Base-by-base conservation (phyloP, 2,888 invertebrate species). In the Cyclophora albipunctata region DNA sequence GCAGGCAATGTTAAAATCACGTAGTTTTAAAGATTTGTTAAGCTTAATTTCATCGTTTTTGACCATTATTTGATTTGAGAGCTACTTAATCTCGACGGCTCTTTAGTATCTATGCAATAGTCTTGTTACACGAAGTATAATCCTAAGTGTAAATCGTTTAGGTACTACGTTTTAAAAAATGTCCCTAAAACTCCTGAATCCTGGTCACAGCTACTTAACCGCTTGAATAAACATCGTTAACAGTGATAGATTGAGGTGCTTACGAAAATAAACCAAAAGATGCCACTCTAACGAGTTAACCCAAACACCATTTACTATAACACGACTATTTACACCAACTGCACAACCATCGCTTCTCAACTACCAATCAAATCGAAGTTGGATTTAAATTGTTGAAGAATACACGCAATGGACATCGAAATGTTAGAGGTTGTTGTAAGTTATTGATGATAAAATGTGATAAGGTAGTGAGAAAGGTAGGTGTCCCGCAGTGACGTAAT, bases 181-280 rank as follows among this genome's bases (percentile, higher is more conserved):
- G 20, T 5, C 34, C 43, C 43, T 4, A 2, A 46, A 7, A 55
- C 2, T 5, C 7, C 5, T 40, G 57, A 58, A 33, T 7, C 50
- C 60, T 83, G 73, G 81, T 59, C 69, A 72, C 75, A 57, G 46
- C 41, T 66, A 56, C 63, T 63, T 71, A 77, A 74, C 78, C 75
- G 84, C 81, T 87, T 87, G 85, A 86, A 86, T 86, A 87, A 86
- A 87, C 87, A 86, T 87, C 86, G 86, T 86, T 86, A 87, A 86
- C 87, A 84, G 84, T 87, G 87, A 87, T 86, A 86, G 87, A 87
- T 87, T 83, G 76, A 79, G 79, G 80, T 86, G 81, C 84, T 85
- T 86, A 85, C 79, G 84, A 84, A 86, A 86, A 87, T 86, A 86
- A 86, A 87, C 81, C 78, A 86, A 84, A 81, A 84, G 73, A 75